Base-by-base conservation (phyloP, 2,113 vertebrate species). In the Pachypanchax playfairii region DNA sequence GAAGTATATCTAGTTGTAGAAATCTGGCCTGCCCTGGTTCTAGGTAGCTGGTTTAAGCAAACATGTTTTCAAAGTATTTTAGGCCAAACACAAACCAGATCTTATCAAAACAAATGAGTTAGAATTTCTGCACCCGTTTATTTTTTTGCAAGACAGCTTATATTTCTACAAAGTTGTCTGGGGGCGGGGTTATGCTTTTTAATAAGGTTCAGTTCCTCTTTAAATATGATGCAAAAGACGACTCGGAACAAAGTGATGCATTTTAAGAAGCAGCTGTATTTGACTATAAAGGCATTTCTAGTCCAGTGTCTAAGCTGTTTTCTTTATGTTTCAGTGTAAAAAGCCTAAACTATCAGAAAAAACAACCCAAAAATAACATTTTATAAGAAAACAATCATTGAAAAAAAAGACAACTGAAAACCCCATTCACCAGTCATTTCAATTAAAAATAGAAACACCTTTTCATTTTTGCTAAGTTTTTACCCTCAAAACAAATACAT, bases 281-380 rank as follows among this genome's bases (percentile, higher is more conserved):
- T 67, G 80, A 90, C 86, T 92, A 92, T 85, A 90, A 92, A 92
- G 83, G 88, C 89, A 91, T 89, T 77, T 85, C 88, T 89, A 91
- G 85, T 92, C 92, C 91, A 93, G 92, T 93, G 92, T 92, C 85
- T 91, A 91, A 83, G 85, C 85, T 51, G 76, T 89, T 89, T 86
- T 88, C 69, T 89, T 90, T 84, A 87, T 88, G 85, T 83, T 91
- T 92, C 92, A 93, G 91, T 92, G 92, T 92, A 93, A 92, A 92
- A 92, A 91, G 85, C 79, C 89, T 90, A 91, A 77, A 89, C 43
- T 89, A 92, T 81, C 86, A 87, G 88, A 91, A 92, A 90, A 89
- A 88, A 87, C 87, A 85, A 85, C 80, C 77, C 77, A 77, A 85
- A 90, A 91, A 90, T 68, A 85, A 87, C 76, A 89, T 86, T 73